Percentiles rank a stretch among this genome's conserved stretches.
Conservation (phyloP, 2,113 vertebrate species). For the Pseudopipra pipra region DNA sequence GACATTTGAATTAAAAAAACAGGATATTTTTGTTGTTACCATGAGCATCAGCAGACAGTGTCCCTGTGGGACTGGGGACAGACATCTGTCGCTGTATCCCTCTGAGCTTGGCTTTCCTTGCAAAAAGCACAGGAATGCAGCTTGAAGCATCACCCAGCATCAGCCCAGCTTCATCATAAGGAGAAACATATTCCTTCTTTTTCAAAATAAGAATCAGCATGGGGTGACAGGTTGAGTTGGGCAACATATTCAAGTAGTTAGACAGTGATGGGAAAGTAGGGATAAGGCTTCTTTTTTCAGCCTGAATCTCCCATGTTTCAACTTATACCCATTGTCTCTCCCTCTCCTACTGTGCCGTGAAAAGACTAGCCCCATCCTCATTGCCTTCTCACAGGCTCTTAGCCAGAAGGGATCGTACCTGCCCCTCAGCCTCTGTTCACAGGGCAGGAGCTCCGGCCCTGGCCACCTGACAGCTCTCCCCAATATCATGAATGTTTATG, state of each 20-base stretch:
- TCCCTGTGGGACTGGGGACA: neutral
- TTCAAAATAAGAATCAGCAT: neutral
- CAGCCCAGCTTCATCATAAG: neutral
- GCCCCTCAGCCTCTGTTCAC: fast-evolving
- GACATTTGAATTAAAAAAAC: neutral
- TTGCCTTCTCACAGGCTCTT: neutral
- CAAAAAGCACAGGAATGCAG: neutral
- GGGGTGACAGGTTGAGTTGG: neutral
- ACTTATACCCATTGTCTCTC: neutral
- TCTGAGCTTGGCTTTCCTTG: neutral
- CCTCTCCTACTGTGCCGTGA: neutral
- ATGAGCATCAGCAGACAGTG: fast-evolving
- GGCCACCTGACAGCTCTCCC: fast-evolving
- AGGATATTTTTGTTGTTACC: fast-evolving
- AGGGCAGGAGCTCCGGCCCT: neutral
- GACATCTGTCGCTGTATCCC: neutral
- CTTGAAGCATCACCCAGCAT: neutral
- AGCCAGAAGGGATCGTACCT: neutral
- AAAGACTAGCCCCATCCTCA: neutral
- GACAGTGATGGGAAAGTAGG: neutral
- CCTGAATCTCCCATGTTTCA: neutral
- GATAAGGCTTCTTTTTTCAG: neutral
- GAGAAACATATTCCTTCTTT: neutral
- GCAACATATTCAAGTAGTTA: neutral
- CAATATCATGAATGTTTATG: neutral